These are phyloP conservation scores for Cydia splendana DNA, from an alignment of 1,140 invertebrate species.

Conservation along the genomic window DNA sequence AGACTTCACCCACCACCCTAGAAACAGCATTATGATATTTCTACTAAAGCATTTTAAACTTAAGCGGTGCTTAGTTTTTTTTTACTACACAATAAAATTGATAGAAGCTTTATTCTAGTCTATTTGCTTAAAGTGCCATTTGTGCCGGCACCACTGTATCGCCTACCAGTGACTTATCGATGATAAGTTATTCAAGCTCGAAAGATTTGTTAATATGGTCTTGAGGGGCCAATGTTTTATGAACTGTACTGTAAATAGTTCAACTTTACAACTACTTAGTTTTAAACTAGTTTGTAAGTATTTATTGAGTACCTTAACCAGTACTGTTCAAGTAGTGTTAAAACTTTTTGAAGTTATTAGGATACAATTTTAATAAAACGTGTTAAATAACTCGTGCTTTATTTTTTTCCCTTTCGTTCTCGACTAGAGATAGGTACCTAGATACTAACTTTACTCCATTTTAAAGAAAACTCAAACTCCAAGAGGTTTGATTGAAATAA, in stretches of 20 bases:
- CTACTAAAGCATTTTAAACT: slow-evolving; percentile 36
- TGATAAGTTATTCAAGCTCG: slow-evolving; percentile 56
- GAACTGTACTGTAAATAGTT: slow-evolving; percentile 51
- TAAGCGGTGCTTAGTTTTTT: slow-evolving; percentile 62
- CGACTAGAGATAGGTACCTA: no score
- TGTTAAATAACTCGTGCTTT: slow-evolving; percentile 60
- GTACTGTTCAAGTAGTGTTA: slow-evolving; percentile 66
- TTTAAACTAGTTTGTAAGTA: slow-evolving; percentile 72
- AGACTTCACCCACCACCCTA: slow-evolving; percentile 76
- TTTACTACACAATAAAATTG: slow-evolving; percentile 56
- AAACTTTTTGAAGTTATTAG: slow-evolving; percentile 74
- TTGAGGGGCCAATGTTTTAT: slow-evolving; percentile 73
- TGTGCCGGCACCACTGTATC: slow-evolving; percentile 54
- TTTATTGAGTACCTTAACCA: slow-evolving; percentile 71
- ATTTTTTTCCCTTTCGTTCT: slow-evolving; percentile 21
- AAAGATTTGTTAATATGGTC: slow-evolving; percentile 55
- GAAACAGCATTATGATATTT: slow-evolving; percentile 82
- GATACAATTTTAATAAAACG: slow-evolving; percentile 76
- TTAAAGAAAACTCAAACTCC: no score
- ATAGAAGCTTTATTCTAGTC: slow-evolving; percentile 79
- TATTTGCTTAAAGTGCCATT: slow-evolving; percentile 72
- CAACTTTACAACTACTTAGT: slow-evolving; percentile 46
- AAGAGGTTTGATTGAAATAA: no score
- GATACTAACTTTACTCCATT: no score
- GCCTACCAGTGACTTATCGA: slow-evolving; percentile 53